These are phyloP conservation scores for Hippocampus kuda DNA, from an alignment of 2,797 vertebrate species.

Conservation along the genomic window DNA sequence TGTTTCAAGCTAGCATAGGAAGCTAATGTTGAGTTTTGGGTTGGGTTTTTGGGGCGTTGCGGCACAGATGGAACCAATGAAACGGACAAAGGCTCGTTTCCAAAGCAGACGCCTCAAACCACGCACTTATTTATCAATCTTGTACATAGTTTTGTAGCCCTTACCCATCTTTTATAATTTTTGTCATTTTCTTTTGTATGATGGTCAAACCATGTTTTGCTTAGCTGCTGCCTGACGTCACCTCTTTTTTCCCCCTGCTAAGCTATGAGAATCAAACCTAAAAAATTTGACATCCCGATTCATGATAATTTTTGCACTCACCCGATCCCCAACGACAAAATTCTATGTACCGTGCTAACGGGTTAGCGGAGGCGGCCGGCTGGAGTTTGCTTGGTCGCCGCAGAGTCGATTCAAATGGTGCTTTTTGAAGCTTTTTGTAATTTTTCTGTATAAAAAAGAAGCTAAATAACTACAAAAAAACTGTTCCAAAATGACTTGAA, in stretches of 20 bases:
- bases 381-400: constrained; percentile 46
- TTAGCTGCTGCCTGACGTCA: constrained; percentile 51
- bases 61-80: constrained; percentile 54
- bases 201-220: constrained; percentile 54
- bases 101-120: constrained; percentile 69
- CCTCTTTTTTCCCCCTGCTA: constrained; percentile 18
- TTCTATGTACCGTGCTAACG: constrained; percentile 49
- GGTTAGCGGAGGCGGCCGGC: constrained; percentile 64
- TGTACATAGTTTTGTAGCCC: constrained; percentile 74
- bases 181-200: constrained; percentile 49
- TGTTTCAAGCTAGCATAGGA: constrained; percentile 68
- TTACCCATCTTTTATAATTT: constrained; percentile 32
- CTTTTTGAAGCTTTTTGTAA: constrained; percentile 77
- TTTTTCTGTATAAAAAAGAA: constrained; percentile 67
- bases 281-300: constrained; percentile 13
- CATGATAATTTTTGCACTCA: constrained; percentile 51
- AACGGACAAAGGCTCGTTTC: constrained; percentile 62
- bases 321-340: constrained; percentile 52
- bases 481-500: constrained; percentile 79
- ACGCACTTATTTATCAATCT: constrained; percentile 72
- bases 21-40: constrained; percentile 60
- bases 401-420: constrained; percentile 74
- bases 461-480: constrained; percentile 60
- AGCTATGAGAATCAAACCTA: constrained; percentile 4
- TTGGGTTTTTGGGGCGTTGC: constrained; percentile 36